These are phyloP conservation scores for Eutolmus rufibarbis DNA, from an alignment of 2,888 invertebrate genomes.

Conservation along the genomic window DNA sequence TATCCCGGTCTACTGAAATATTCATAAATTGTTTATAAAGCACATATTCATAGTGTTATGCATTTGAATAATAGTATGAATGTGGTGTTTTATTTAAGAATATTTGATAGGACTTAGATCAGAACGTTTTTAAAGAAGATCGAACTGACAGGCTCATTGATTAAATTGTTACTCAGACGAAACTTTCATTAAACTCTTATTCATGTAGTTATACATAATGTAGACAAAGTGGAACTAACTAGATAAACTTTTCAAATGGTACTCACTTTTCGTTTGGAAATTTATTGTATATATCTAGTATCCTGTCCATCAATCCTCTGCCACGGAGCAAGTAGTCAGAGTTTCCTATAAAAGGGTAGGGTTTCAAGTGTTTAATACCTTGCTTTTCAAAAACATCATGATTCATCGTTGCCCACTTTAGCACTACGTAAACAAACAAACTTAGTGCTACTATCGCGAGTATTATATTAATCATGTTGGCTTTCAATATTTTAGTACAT, in stretches of 20 bases:
- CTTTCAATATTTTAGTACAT: not conserved
- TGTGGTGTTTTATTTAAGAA: too few relatives aligned
- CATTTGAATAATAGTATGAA: too few relatives aligned
- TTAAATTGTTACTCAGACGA: too few relatives aligned
- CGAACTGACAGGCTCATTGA: too few relatives aligned
- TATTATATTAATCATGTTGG: not conserved
- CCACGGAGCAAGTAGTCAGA: not conserved
- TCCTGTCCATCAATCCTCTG: not conserved
- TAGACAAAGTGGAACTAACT: too few relatives aligned
- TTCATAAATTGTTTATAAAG: too few relatives aligned
- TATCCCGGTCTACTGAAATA: too few relatives aligned
- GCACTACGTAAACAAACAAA: not conserved
- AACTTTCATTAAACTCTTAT: too few relatives aligned
- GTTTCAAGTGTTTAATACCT: not conserved
- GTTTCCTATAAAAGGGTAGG: not conserved
- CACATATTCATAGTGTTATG: too few relatives aligned
- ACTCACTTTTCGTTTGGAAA: conserved; percentile 23
- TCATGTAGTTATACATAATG: too few relatives aligned
- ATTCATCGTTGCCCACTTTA: not conserved
- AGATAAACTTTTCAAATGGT: not conserved
- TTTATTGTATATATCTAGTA: not conserved
- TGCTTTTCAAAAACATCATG: not conserved
- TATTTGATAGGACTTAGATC: too few relatives aligned
- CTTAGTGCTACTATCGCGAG: not conserved
- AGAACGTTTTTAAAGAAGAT: too few relatives aligned